Percentiles rank a stretch among this genome's conserved stretches.
Conservation (phyloP, 1,140 invertebrate genomes). For the Gonatopus flavifemur region DNA sequence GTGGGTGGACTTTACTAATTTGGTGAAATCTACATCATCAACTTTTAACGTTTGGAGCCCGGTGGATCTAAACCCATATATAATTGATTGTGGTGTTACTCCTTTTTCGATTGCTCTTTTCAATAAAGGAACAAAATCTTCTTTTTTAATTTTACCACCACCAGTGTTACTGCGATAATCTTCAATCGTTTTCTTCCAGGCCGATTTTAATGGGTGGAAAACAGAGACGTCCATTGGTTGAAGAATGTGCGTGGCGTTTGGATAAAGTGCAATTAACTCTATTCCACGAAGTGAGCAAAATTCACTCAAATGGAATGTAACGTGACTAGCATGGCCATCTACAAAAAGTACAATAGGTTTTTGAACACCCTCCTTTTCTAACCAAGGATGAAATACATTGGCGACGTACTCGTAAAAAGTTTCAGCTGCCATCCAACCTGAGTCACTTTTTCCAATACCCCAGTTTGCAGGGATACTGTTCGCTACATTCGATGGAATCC, state of each 20-base stretch:
- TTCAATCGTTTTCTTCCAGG: slow-evolving; percentile 24
- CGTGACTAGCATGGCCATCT: slow-evolving; percentile 45
- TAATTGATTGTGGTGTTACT: slow-evolving; percentile 9
- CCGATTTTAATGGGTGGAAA: slow-evolving; percentile 31
- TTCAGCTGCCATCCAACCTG: slow-evolving; percentile 30
- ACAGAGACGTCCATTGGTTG: slow-evolving; percentile 32
- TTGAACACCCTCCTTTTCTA: slow-evolving; percentile 23
- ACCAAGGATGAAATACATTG: slow-evolving; percentile 35
- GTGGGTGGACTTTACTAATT: not conserved
- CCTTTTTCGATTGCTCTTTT: slow-evolving; percentile 12
- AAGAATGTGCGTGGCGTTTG: slow-evolving; percentile 33
- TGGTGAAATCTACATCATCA: not conserved
- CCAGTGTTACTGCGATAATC: slow-evolving; percentile 11
- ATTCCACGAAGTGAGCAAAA: slow-evolving; percentile 47
- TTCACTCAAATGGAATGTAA: slow-evolving; percentile 33
- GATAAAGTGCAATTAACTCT: slow-evolving; percentile 27
- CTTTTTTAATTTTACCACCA: too few species aligned
- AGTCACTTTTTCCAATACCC: slow-evolving; percentile 17
- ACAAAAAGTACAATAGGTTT: slow-evolving; percentile 43
- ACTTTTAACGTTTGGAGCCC: slow-evolving; percentile 19
- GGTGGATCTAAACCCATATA: slow-evolving; percentile 26
- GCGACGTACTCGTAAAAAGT: slow-evolving; percentile 28
- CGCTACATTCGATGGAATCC: not conserved
- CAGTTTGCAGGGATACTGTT: slow-evolving; percentile 14
- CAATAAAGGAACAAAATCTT: slow-evolving; percentile 20